Base-by-base conservation (phyloP, 1,140 invertebrate genomes). In the Nebria ingens region DNA sequence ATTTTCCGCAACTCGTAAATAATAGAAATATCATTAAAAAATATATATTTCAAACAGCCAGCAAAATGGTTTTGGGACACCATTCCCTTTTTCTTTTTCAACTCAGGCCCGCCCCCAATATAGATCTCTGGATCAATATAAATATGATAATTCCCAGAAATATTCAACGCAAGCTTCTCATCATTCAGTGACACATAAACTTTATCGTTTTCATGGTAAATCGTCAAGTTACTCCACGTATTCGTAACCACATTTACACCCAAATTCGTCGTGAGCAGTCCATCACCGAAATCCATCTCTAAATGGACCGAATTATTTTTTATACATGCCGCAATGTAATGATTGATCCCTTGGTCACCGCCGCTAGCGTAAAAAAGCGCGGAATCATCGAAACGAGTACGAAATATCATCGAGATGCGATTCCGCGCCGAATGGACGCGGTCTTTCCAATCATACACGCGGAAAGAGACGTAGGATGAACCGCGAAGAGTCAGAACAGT, bases 61-160 rank as follows among this genome's bases (percentile, higher is more conserved):
- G 85, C 85, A 64, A 83, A 83, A 73, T 87, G 87, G 66, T 88
- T 88, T 56, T 81, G 78, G 1, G 85, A 87, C 13, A 78, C 73
- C 11, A 88, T 70, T 2, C 85, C 86, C 64, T 83, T 80, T 70
- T 85, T 86, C 66, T 90, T 89, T 63, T 86, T 76, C 13, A 83
- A 64, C 59, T 83, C 80, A 1, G 84, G 79, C 2, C 84, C 85
- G 12, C 85, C 85, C 12, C 91, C 91, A 58, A 95, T 88, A 65
- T 93, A 94, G 59, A 94, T 89, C 68, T 92, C 87, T 2, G 93
- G 91, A 75, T 97, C 92, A 45, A 97, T 90, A 58, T 91, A 89
- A 55, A 95, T 77, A 67, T 91, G 84, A 59, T 82, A 81, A 15
- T 79, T 74, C 2, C 85, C 84, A 0, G 84, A 81, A 21, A 93